phyloP scores from a whole-genome alignment of 2,888 invertebrate genomes.

The Diaperis boleti region DNA sequence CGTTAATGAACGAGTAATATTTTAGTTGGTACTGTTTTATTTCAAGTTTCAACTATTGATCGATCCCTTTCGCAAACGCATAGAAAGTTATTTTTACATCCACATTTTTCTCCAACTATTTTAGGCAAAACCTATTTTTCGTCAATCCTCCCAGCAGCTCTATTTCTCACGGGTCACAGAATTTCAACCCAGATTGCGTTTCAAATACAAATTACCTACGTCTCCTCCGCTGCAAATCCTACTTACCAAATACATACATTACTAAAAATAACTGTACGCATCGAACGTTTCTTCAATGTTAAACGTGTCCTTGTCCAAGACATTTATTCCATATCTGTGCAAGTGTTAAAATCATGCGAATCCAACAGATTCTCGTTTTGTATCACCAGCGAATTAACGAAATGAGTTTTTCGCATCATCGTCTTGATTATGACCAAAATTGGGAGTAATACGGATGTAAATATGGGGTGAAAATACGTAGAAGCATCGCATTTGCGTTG shows the following conservation, averaged over 20 bases:
- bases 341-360: not conserved
- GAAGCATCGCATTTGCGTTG: conserved; percentile 26
- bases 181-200: conserved; percentile 9
- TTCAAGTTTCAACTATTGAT: not conserved
- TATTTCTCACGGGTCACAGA: not conserved
- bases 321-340: conserved; percentile 32
- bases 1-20: no score
- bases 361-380: not conserved
- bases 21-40: no score
- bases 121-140: not conserved
- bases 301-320: conserved; percentile 33
- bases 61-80: not conserved
- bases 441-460: not conserved
- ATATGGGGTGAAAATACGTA: conserved; percentile 9
- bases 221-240: conserved; percentile 11
- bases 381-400: not conserved
- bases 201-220: conserved; percentile 25
- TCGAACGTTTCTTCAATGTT: conserved; percentile 29
- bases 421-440: not conserved
- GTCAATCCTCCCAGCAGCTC: not conserved
- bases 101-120: not conserved
- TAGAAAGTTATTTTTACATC: not conserved
- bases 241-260: conserved; percentile 38
- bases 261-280: conserved; percentile 33
- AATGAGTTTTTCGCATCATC: conserved; percentile 8